Evolutionary conservation across 2,113 vertebrate species (phyloP).

Genomic region (Perca flavescens): DNA sequence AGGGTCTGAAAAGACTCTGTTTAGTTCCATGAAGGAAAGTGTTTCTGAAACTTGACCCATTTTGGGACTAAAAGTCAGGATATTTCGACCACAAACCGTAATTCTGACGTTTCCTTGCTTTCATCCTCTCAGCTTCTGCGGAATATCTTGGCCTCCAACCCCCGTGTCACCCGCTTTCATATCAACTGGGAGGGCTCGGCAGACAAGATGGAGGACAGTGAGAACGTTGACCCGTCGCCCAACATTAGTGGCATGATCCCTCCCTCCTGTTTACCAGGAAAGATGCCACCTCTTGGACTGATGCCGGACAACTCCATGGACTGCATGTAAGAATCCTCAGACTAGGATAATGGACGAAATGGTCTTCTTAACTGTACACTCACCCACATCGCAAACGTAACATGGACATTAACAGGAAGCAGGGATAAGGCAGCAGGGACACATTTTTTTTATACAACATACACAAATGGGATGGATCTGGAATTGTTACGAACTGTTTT

Average conservation of each 20-base stretch:
- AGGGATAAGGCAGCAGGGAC: neutral
- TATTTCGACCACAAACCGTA: neutral
- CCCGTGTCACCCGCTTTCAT: slow-evolving; percentile 92
- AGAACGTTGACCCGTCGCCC: slow-evolving; percentile 89
- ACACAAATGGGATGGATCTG: slow-evolving; percentile 10
- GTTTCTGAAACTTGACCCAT: neutral
- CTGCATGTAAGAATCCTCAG: slow-evolving; percentile 81
- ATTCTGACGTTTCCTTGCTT: neutral
- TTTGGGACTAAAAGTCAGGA: neutral
- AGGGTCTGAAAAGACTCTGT: neutral
- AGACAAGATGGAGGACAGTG: slow-evolving; percentile 88
- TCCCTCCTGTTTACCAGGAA: slow-evolving; percentile 84
- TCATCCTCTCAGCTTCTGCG: slow-evolving; percentile 86
- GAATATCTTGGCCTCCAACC: slow-evolving; percentile 93
- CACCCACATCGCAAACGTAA: slow-evolving; percentile 9
- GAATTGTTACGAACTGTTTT: slow-evolving; percentile 8
- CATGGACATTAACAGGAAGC: slow-evolving; percentile 31
- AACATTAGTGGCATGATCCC: slow-evolving; percentile 83
- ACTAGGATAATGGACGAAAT: slow-evolving; percentile 39
- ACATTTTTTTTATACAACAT: slow-evolving; percentile 35
- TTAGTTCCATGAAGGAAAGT: neutral
- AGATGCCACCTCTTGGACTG: slow-evolving; percentile 84
- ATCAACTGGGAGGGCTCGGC: slow-evolving; percentile 92
- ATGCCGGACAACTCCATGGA: slow-evolving; percentile 94
- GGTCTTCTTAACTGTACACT: slow-evolving; percentile 6